Conservation (phyloP, 1,140 invertebrate genomes). For the Berghia stephanieae region DNA sequence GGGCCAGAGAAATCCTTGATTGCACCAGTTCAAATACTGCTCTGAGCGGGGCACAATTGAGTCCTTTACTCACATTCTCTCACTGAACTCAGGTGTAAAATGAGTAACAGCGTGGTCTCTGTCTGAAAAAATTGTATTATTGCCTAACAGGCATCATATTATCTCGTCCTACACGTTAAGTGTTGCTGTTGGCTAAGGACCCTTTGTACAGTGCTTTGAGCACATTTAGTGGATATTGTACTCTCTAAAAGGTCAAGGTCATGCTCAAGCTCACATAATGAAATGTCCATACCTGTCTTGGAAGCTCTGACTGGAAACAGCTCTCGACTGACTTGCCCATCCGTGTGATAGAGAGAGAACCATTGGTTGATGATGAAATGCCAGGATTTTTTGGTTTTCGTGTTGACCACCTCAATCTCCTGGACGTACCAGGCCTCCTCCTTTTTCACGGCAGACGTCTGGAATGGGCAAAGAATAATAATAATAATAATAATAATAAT, state of each 20-base stretch:
- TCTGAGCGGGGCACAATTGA: too few species aligned
- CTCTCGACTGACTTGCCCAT: constrained; percentile 59
- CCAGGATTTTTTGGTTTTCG: constrained; percentile 61
- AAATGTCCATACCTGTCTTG: constrained; percentile 57
- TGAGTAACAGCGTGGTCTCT: too few species aligned
- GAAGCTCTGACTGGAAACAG: constrained; percentile 55
- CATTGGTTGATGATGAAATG: constrained; percentile 64
- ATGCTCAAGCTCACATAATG: neutral
- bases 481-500: neutral
- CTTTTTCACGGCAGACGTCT: constrained; percentile 63
- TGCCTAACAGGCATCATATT: too few species aligned
- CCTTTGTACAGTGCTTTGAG: too few species aligned
- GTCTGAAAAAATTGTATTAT: too few species aligned
- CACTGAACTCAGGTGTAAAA: too few species aligned
- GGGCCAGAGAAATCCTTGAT: too few species aligned
- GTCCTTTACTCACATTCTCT: too few species aligned
- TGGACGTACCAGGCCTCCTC: constrained; percentile 66
- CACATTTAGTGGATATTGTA: too few species aligned
- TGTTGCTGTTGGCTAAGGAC: too few species aligned
- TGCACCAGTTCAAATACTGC: too few species aligned
- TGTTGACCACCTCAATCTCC: constrained; percentile 63
- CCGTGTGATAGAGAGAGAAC: constrained; percentile 63
- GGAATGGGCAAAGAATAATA: constrained; percentile 31
- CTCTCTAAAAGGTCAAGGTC: neutral
- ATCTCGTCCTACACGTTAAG: too few species aligned